Conservation (phyloP, 1,140 invertebrate species). For the Pseudomyrmex flavicornis region DNA sequence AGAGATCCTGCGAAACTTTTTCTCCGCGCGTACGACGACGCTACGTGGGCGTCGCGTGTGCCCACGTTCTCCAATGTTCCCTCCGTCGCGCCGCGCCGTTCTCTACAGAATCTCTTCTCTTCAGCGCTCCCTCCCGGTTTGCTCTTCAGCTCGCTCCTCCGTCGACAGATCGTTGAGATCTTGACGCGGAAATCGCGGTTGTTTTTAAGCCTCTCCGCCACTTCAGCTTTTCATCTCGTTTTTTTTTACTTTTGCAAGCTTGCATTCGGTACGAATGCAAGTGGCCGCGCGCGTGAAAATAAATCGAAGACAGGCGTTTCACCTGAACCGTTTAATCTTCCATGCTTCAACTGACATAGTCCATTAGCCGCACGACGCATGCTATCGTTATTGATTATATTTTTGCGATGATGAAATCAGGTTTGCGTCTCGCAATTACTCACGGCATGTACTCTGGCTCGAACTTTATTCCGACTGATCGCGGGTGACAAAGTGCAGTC, state of each 20-base stretch:
- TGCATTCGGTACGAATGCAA: not conserved
- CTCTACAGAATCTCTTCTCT: conserved; percentile 3
- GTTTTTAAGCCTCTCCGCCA: conserved; percentile 17
- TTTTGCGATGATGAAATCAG: conserved; percentile 6
- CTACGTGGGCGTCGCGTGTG: conserved; percentile 69
- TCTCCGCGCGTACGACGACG: conserved; percentile 31
- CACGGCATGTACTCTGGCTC: not conserved
- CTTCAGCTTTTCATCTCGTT: not conserved
- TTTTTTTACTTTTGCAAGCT: conserved; percentile 12
- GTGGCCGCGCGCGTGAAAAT: not conserved
- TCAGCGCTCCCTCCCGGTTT: conserved; percentile 31
- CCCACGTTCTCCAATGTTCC: conserved; percentile 60
- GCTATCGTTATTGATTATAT: conserved; percentile 30
- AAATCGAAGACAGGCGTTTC: not conserved
- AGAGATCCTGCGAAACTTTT: conserved; percentile 57
- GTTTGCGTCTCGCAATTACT: not conserved
- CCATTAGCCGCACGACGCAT: not conserved
- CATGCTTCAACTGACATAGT: conserved; percentile 15
- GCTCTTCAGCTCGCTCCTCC: conserved; percentile 38
- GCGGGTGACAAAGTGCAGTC: not conserved
- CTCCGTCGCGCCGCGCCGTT: conserved; percentile 13
- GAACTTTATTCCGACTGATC: not conserved
- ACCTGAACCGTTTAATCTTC: conserved; percentile 15
- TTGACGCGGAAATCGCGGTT: conserved; percentile 36
- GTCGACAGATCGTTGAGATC: conserved; percentile 42